phyloP scores from a whole-genome alignment of 2,113 vertebrate species.

The Odontophorus gujanensis region DNA sequence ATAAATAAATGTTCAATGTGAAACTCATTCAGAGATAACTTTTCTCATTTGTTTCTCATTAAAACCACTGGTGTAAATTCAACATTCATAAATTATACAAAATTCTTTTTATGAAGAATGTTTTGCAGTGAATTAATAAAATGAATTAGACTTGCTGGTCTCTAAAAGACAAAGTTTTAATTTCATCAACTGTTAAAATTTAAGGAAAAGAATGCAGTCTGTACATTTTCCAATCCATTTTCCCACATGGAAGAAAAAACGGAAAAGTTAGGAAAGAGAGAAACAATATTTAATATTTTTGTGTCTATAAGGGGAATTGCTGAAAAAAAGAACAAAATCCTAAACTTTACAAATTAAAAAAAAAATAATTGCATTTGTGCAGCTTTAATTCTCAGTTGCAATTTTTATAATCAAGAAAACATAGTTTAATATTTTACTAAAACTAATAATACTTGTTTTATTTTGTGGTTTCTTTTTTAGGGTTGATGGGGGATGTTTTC shows the following conservation, averaged over 20 bases:
- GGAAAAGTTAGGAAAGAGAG: neutral
- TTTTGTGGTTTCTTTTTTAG: neutral
- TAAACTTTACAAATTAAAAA: neutral
- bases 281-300: neutral
- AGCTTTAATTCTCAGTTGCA: neutral
- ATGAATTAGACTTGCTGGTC: neutral
- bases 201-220: neutral
- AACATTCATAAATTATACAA: neutral
- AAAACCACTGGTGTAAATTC: neutral
- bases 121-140: neutral
- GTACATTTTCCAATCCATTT: neutral
- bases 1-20: constrained; percentile 5
- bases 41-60: constrained; percentile 45
- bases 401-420: neutral
- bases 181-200: neutral
- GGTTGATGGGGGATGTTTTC: neutral
- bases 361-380: neutral
- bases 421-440: neutral
- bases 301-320: neutral
- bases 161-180: neutral
- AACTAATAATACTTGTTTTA: neutral
- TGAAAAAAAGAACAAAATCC: neutral
- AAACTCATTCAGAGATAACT: neutral
- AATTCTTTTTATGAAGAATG: neutral
- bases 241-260: neutral